A percentile compares a stretch with the other conserved stretches of the same genome.
These are phyloP conservation scores for Ptyas mucosa DNA, from an alignment of 2,113 vertebrate species.

Conservation along the genomic window DNA sequence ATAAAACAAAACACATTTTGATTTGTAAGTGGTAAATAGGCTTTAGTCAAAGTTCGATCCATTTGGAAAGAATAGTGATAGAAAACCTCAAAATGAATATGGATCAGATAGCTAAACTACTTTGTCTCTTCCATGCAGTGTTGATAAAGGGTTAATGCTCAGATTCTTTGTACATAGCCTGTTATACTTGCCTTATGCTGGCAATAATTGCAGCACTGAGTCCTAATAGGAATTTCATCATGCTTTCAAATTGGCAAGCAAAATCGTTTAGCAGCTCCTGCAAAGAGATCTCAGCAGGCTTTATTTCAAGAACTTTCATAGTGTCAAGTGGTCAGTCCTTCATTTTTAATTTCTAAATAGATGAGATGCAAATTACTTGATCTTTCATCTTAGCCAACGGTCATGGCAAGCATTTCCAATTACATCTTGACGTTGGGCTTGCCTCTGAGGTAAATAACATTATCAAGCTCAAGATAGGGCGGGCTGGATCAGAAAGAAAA, in stretches of 20 bases:
- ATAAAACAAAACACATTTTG: neutral
- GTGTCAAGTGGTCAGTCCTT: constrained; percentile 71
- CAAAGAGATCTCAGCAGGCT: constrained; percentile 67
- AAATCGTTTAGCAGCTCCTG: constrained; percentile 64
- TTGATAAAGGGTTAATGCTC: constrained; percentile 36
- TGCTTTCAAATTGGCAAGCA: constrained; percentile 56
- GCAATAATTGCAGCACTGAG: constrained; percentile 48
- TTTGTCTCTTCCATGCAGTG: neutral
- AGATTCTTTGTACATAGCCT: constrained; percentile 38
- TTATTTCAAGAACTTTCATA: constrained; percentile 65
- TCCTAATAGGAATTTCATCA: constrained; percentile 63
- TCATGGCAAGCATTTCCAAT: constrained; percentile 57
- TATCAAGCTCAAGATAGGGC: constrained; percentile 44
- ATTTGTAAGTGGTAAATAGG: neutral
- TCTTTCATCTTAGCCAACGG: constrained; percentile 58
- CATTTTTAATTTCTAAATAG: constrained; percentile 68
- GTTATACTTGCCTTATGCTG: constrained; percentile 53
- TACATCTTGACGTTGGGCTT: constrained; percentile 51
- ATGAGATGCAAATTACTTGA: constrained; percentile 66
- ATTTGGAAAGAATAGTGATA: neutral
- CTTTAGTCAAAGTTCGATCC: neutral
- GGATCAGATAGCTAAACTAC: neutral
- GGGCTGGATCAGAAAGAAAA: constrained; percentile 54
- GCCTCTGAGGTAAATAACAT: constrained; percentile 62
- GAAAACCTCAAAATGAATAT: neutral